Evolutionary conservation across 1,140 invertebrate genomes (phyloP).

Genomic region (Micrasema longulum): DNA sequence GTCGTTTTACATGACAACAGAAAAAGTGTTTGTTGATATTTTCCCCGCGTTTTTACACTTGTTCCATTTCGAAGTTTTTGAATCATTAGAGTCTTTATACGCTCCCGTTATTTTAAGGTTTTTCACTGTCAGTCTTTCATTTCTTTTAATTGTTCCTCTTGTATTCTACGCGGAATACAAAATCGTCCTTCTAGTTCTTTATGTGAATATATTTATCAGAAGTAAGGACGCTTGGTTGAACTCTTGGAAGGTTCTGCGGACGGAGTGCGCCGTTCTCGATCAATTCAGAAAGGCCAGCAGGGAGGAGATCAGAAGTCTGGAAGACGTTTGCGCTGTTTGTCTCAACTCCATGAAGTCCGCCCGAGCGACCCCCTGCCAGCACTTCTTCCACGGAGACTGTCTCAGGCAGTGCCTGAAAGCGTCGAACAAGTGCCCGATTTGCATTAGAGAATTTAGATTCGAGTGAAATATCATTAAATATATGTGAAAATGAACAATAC

Average conservation of each 20-base stretch:
- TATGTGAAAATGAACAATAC: neutral
- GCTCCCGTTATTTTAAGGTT: conserved; percentile 72
- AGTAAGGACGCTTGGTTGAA: conserved; percentile 72
- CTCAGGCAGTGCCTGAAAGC: conserved; percentile 76
- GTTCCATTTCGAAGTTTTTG: conserved; percentile 72
- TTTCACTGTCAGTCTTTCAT: conserved; percentile 69
- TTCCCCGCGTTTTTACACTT: conserved; percentile 70
- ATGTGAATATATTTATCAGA: conserved; percentile 77
- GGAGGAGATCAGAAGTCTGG: conserved; percentile 75
- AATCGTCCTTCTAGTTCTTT: conserved; percentile 71
- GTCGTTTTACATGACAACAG: conserved; percentile 79
- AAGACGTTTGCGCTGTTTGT: conserved; percentile 83
- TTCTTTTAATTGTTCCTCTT: conserved; percentile 68
- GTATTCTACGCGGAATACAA: conserved; percentile 69
- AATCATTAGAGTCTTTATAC: conserved; percentile 76
- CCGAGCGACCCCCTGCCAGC: conserved; percentile 79
- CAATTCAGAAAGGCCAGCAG: conserved; percentile 74
- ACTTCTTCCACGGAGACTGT: conserved; percentile 82
- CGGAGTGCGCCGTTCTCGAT: conserved; percentile 72
- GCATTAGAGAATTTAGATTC: conserved; percentile 62
- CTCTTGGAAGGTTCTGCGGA: conserved; percentile 67
- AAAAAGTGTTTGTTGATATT: conserved; percentile 77
- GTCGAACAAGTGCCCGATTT: conserved; percentile 79
- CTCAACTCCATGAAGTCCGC: conserved; percentile 76
- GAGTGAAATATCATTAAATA: conserved; percentile 17